phyloP scores from a whole-genome alignment of 2,113 vertebrate genomes.

The Osmerus eperlanus region DNA sequence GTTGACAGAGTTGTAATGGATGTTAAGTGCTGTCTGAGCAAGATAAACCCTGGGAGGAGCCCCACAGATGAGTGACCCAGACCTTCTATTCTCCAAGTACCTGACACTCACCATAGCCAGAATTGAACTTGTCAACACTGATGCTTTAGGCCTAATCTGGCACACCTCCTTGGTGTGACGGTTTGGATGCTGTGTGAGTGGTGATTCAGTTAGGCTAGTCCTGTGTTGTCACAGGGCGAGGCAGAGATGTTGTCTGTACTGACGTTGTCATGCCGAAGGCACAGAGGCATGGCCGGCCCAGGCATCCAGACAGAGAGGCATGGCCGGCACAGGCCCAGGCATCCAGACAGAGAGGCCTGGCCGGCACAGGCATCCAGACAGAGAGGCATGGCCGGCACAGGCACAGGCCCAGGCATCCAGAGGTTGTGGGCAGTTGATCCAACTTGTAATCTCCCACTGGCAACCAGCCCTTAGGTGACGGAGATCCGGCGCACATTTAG shows the following conservation, averaged over 20 bases:
- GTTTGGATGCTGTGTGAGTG: too few species aligned
- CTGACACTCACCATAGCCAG: neutral
- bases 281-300: slow-evolving; percentile 10
- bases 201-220: neutral
- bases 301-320: slow-evolving; percentile 7
- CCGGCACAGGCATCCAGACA: neutral
- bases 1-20: slow-evolving; percentile 19
- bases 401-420: neutral
- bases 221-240: neutral
- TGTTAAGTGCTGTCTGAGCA: slow-evolving; percentile 32
- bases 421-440: slow-evolving; percentile 18
- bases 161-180: too few species aligned
- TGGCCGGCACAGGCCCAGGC: slow-evolving; percentile 6
- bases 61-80: neutral
- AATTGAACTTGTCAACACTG: neutral
- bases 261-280: neutral
- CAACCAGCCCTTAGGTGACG: neutral
- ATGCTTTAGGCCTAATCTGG: too few species aligned
- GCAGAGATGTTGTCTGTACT: neutral
- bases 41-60: neutral
- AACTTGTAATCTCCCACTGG: slow-evolving; percentile 24
- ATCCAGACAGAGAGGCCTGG: neutral
- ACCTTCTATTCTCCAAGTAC: neutral
- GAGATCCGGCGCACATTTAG: neutral
- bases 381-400: neutral